Base-by-base conservation (phyloP, 2,797 vertebrate genomes). In the Diceros bicornis region DNA sequence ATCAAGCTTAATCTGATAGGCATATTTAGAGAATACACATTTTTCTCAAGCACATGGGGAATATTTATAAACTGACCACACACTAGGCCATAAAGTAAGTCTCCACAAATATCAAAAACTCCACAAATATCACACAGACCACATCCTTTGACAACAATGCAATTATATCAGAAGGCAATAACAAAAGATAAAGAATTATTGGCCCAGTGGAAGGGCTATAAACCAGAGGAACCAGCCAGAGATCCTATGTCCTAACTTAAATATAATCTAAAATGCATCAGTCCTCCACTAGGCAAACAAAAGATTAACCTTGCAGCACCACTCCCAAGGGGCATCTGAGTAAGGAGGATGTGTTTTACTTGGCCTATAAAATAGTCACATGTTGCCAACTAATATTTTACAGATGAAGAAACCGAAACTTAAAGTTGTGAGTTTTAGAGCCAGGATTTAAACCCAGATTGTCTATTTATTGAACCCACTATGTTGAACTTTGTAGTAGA, bases 401-500 rank as follows among this genome's bases (percentile, higher is more conserved):
- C 9, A 90, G 14, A 74, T 68, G 4, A 91, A 25, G 50, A 89
- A 94, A 94, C 0, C 47, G 44, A 97, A 93, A 87, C n/a, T 79
- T 74, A 57, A 92, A 37, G 21, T 82, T 90, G 9, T 62, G 20
- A 81, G 21, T 59, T 94, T 75, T 21, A 71, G 55, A 96, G 55
- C 16, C 25, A 92, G 52, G 59, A 85, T 89, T 69, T 89, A 84
- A 94, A 92, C 4, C 52, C 18, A 61, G 21, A 21, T 55, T 61
- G 9, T 52, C 13, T 79, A 81, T 14, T 61, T 81, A 69, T 1
- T 77, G 62, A 94, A 75, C 32, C 55, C 44, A 83, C 75, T 91
- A 64, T 59, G 86, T 91, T 95, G 74, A 94, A n/a, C 21, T 86
- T 55, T 78, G 66, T 81, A 64, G 52, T 81, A 27, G 18, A 72